Evolutionary conservation across 2,888 invertebrate genomes (phyloP).

Genomic region (Molorchus minor): DNA sequence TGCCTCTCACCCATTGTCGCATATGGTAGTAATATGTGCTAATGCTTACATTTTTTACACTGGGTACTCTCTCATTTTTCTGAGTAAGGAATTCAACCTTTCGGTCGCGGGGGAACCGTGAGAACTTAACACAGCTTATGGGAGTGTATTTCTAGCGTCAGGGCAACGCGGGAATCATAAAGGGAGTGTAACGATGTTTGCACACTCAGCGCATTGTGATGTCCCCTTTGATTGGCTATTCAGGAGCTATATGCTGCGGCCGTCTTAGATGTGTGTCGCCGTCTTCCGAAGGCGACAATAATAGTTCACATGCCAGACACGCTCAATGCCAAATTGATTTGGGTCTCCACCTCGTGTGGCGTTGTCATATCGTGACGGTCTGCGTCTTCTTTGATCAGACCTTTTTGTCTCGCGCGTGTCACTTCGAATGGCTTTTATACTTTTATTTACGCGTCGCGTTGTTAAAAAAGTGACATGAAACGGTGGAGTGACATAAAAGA

Average conservation of each 20-base stretch:
- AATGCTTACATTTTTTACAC: constrained; percentile 14
- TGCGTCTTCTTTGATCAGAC: constrained; percentile 4
- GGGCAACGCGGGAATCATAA: constrained; percentile 16
- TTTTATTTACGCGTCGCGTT: not conserved
- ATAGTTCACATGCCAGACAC: constrained; percentile 24
- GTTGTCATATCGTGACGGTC: constrained; percentile 13
- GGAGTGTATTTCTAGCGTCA: constrained; percentile 3
- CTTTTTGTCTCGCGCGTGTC: constrained; percentile 6
- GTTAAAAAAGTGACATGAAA: too few species aligned
- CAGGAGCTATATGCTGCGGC: constrained; percentile 8
- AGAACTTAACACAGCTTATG: constrained; percentile 22
- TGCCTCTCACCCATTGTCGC: too few species aligned
- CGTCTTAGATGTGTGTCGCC: constrained; percentile 18
- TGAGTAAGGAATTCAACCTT: too few species aligned
- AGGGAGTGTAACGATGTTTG: constrained; percentile 22
- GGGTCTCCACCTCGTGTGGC: constrained; percentile 13
- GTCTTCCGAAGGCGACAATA: constrained; percentile 26
- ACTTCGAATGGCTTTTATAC: constrained; percentile 5
- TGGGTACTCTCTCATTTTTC: not conserved
- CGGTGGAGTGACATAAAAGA: too few species aligned
- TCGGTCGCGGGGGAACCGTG: constrained; percentile 9
- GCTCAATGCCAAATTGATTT: constrained; percentile 26
- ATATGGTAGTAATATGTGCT: too few species aligned
- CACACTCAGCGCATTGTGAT: constrained; percentile 25
- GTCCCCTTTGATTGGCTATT: constrained; percentile 24